phyloP scores from a whole-genome alignment of 2,797 vertebrate genomes.

The Rhinichthys osculus region DNA sequence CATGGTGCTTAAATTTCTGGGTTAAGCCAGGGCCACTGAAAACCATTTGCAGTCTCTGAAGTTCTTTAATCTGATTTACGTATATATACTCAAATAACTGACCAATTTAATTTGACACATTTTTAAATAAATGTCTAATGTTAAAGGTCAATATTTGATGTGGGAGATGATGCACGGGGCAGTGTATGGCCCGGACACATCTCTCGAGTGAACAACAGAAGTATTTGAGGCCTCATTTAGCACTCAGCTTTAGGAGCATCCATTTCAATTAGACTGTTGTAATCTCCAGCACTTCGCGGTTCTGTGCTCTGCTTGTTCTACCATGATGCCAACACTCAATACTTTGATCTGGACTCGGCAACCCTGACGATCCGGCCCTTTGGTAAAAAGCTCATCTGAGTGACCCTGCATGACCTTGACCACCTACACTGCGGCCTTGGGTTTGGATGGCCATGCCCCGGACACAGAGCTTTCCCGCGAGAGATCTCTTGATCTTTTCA shows the following conservation, averaged over 20 bases:
- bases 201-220: conserved; percentile 54
- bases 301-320: conserved; percentile 76
- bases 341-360: conserved; percentile 78
- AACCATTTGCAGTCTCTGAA: background rate
- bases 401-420: conserved; percentile 83
- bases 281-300: conserved; percentile 76
- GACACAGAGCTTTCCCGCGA: conserved; percentile 77
- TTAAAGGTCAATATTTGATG: conserved; percentile 40
- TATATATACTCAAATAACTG: conserved; percentile 14
- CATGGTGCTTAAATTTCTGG: conserved; percentile 53
- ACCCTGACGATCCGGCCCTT: conserved; percentile 71
- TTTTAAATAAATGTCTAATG: conserved; percentile 24
- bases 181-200: conserved; percentile 33
- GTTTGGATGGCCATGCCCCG: conserved; percentile 73
- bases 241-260: conserved; percentile 66
- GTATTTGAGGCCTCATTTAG: conserved; percentile 63
- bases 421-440: conserved; percentile 75
- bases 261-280: conserved; percentile 77
- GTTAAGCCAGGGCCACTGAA: background rate
- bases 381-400: conserved; percentile 77
- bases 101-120: background rate
- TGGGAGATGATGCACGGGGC: conserved; percentile 20
- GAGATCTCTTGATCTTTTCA: conserved; percentile 78
- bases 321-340: conserved; percentile 74
- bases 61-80: background rate